These are phyloP conservation scores for Vanessa tameamea DNA, from an alignment of 1,140 invertebrate species.

Conservation along the genomic window DNA sequence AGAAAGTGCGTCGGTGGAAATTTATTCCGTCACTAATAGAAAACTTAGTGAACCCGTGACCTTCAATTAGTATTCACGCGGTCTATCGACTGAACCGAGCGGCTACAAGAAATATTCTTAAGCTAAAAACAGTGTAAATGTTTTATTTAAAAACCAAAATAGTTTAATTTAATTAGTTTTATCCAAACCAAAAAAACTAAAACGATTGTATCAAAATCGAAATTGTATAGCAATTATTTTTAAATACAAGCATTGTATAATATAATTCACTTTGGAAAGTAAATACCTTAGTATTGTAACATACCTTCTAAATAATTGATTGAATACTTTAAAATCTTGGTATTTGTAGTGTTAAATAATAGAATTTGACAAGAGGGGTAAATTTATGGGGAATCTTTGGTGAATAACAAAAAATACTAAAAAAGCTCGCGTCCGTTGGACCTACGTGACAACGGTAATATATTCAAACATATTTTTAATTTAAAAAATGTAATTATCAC, in stretches of 20 bases:
- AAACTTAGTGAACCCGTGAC: too few species aligned
- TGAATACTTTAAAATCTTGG: not conserved
- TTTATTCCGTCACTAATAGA: too few species aligned
- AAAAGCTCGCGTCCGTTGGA: conserved; percentile 7
- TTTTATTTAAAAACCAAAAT: not conserved
- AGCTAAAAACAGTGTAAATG: too few species aligned
- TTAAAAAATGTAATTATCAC: not conserved
- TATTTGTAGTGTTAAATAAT: not conserved
- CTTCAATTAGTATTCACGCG: too few species aligned
- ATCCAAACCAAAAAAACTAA: too few species aligned
- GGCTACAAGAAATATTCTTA: too few species aligned
- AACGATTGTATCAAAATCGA: not conserved
- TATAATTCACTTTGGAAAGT: too few species aligned
- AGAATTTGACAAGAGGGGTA: not conserved
- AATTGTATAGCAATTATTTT: not conserved
- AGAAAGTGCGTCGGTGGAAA: too few species aligned
- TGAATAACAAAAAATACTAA: not conserved
- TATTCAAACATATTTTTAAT: not conserved
- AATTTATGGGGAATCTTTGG: conserved; percentile 6
- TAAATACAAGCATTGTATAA: not conserved
- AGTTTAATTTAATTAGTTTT: too few species aligned
- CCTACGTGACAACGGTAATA: not conserved
- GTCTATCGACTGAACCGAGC: too few species aligned
- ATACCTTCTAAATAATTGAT: too few species aligned
- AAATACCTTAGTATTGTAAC: too few species aligned